phyloP scores from a whole-genome alignment of 2,888 invertebrate species.

The Drosophila monieri region DNA sequence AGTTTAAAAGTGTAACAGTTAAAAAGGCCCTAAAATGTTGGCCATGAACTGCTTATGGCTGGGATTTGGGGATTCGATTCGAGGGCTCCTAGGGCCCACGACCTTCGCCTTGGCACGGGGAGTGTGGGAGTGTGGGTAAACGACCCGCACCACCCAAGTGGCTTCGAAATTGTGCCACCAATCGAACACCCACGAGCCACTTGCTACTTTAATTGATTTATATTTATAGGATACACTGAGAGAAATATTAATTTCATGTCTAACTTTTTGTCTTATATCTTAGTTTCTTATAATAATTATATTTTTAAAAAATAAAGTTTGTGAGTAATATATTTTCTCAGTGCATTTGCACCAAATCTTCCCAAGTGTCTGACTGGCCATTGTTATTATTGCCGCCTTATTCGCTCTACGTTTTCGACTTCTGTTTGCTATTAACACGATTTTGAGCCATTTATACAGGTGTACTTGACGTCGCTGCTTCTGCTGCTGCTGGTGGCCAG shows the following conservation, averaged over 20 bases:
- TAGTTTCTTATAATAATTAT: too few species aligned
- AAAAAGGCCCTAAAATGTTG: constrained; percentile 15
- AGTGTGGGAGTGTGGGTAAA: constrained; percentile 34
- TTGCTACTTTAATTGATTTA: constrained; percentile 24
- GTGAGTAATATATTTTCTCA: constrained; percentile 28
- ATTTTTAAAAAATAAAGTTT: too few species aligned
- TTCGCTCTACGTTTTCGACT: constrained; percentile 31
- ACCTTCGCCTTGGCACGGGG: constrained; percentile 61
- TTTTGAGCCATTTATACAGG: constrained; percentile 62
- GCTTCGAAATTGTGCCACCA: constrained; percentile 36
- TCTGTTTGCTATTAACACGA: constrained; percentile 69
- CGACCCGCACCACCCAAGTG: constrained; percentile 24
- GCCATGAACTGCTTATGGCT: constrained; percentile 44
- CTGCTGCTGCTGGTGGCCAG: constrained; percentile 15
- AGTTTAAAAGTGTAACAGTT: constrained; percentile 30
- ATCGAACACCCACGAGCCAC: constrained; percentile 30
- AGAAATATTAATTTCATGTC: background rate
- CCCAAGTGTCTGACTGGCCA: constrained; percentile 32
- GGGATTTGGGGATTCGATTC: constrained; percentile 3
- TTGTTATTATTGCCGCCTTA: constrained; percentile 49
- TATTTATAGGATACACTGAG: constrained; percentile 33
- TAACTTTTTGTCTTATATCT: too few species aligned
- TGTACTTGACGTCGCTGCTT: constrained; percentile 37
- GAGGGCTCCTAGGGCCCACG: constrained; percentile 11
- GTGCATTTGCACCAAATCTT: constrained; percentile 54